Conservation (phyloP, 1,140 invertebrate species). For the Periplaneta americana region DNA sequence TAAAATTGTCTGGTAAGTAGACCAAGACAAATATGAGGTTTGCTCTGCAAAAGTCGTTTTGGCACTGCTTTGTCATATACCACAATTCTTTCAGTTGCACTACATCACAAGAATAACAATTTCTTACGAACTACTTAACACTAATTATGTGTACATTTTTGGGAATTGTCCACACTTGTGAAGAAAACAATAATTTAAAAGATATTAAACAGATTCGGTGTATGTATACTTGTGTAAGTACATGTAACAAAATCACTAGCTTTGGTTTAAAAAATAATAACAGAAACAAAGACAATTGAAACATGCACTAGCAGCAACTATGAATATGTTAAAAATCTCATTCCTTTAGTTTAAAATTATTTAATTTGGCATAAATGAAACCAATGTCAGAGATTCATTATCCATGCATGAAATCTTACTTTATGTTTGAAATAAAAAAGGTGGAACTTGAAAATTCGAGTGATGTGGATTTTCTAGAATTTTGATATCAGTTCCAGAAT, state of each 20-base stretch:
- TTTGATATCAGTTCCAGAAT: too few species aligned
- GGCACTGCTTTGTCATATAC: neutral
- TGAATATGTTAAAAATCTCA: too few species aligned
- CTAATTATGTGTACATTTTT: neutral
- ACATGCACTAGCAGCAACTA: too few species aligned
- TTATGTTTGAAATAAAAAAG: too few species aligned
- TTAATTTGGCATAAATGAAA: too few species aligned
- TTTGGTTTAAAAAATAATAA: too few species aligned
- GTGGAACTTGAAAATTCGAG: too few species aligned
- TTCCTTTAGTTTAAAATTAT: too few species aligned
- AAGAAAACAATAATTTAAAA: neutral
- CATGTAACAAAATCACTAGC: neutral
- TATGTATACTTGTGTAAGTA: neutral
- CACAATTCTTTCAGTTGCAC: neutral
- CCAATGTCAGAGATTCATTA: too few species aligned
- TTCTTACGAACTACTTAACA: neutral
- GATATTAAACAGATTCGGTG: neutral
- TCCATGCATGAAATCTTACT: too few species aligned
- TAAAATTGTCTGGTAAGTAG: neutral
- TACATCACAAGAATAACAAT: neutral
- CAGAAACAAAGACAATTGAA: too few species aligned
- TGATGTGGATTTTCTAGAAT: too few species aligned
- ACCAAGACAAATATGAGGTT: neutral
- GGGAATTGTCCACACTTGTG: neutral
- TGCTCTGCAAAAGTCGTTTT: neutral